Evolutionary conservation across 2,113 vertebrate genomes (phyloP).

Genomic region (Alces alces): DNA sequence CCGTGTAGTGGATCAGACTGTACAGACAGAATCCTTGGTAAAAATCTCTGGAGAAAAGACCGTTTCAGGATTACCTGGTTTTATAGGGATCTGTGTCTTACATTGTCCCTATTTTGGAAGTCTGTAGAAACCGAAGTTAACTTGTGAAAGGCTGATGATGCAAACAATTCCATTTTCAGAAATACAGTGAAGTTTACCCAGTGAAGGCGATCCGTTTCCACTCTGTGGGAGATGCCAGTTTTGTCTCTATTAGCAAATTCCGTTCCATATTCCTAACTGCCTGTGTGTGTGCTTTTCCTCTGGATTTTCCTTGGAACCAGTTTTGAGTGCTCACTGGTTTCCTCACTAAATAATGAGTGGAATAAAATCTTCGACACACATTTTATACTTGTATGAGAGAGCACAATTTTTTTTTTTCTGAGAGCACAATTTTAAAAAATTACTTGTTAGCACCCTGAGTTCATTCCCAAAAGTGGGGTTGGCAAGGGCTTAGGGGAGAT

Average conservation of each 20-base stretch:
- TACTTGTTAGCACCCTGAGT: background rate
- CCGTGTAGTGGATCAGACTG: background rate
- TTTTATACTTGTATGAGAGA: background rate
- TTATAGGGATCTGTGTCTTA: background rate
- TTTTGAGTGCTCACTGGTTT: constrained; percentile 1
- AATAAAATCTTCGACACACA: background rate
- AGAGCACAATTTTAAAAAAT: background rate
- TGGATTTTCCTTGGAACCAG: background rate
- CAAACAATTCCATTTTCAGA: background rate
- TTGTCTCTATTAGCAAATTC: background rate
- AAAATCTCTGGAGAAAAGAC: constrained; percentile 3
- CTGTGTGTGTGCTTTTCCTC: background rate
- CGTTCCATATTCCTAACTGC: background rate
- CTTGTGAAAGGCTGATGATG: background rate
- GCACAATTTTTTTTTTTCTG: background rate
- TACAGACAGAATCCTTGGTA: background rate
- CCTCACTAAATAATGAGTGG: background rate
- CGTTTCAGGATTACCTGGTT: background rate
- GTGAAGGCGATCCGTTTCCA: background rate
- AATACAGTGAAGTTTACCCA: background rate
- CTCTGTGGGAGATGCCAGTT: background rate
- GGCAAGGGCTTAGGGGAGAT: background rate
- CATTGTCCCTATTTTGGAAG: background rate
- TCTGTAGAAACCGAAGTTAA: background rate
- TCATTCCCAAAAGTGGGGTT: background rate